These are phyloP conservation scores for Medauroidea extradentata DNA, from an alignment of 1,140 invertebrate genomes.

Conservation along the genomic window DNA sequence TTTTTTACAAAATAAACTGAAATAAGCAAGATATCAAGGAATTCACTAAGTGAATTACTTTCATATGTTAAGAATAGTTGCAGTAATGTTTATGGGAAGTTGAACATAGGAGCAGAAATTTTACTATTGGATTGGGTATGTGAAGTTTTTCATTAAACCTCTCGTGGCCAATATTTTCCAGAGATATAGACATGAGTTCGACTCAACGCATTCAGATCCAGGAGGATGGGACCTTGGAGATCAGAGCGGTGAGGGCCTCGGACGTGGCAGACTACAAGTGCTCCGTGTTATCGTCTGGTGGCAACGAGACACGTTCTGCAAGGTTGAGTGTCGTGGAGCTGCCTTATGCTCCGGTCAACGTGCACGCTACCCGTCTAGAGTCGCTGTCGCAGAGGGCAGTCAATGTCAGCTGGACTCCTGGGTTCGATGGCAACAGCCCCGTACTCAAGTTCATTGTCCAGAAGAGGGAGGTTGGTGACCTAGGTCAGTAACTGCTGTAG, in stretches of 20 bases:
- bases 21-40: no score
- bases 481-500: slow-evolving; percentile 59
- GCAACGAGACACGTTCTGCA: slow-evolving; percentile 85
- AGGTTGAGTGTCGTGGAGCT: slow-evolving; percentile 86
- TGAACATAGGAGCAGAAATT: slow-evolving; percentile 55
- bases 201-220: slow-evolving; percentile 64
- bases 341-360: slow-evolving; percentile 85
- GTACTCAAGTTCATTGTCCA: slow-evolving; percentile 92
- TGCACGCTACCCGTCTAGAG: slow-evolving; percentile 64
- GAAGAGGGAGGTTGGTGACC: slow-evolving; percentile 78
- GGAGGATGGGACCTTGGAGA: slow-evolving; percentile 72
- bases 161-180: no score
- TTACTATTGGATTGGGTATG: no score
- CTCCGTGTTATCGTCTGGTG: slow-evolving; percentile 78
- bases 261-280: slow-evolving; percentile 81
- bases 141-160: no score
- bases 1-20: no score
- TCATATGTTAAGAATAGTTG: no score
- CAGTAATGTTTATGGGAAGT: slow-evolving; percentile 28
- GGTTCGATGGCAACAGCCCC: slow-evolving; percentile 95
- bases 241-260: slow-evolving; percentile 71
- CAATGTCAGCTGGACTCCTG: slow-evolving; percentile 90
- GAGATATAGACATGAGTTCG: no score
- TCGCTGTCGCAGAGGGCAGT: slow-evolving; percentile 61
- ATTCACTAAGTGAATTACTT: no score